Evolutionary conservation across 1,140 invertebrate genomes (phyloP).

Genomic region (Heliconius eleuchia): DNA sequence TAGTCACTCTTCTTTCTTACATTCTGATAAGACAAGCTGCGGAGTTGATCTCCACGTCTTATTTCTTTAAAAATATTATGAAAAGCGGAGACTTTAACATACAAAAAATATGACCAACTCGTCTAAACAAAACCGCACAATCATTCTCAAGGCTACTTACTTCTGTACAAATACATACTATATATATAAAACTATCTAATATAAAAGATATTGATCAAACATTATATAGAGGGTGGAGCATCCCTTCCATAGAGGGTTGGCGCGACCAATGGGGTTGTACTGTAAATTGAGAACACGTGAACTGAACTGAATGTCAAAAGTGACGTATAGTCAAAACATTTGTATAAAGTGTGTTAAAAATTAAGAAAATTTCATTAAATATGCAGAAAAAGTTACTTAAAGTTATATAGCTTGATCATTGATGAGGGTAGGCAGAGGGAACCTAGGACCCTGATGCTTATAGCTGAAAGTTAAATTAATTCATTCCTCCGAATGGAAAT

Average conservation of each 20-base stretch:
- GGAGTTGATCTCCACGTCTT: no score
- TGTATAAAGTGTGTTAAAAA: constrained; percentile 32
- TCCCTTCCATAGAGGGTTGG: constrained; percentile 29
- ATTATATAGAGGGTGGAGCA: constrained; percentile 44
- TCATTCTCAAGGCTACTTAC: constrained; percentile 34
- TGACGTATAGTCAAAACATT: constrained; percentile 47
- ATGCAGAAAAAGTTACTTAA: no score
- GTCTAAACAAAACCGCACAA: constrained; percentile 14
- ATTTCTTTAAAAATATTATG: no score
- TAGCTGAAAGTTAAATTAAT: no score
- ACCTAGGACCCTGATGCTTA: no score
- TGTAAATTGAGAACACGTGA: constrained; percentile 54
- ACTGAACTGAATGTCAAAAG: constrained; percentile 48
- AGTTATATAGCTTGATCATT: no score
- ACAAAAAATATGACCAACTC: background rate
- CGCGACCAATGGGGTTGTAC: constrained; percentile 43
- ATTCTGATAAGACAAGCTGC: no score
- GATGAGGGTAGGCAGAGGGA: no score
- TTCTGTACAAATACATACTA: constrained; percentile 18
- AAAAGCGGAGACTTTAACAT: background rate
- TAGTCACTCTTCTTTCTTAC: no score
- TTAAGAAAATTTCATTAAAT: background rate
- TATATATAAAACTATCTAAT: background rate
- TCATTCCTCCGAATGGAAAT: no score
- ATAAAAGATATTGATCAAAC: constrained; percentile 48